A percentile compares a stretch with the other conserved stretches of the same genome.
Conservation (phyloP, 1,140 invertebrate genomes). For the Varroa destructor region DNA sequence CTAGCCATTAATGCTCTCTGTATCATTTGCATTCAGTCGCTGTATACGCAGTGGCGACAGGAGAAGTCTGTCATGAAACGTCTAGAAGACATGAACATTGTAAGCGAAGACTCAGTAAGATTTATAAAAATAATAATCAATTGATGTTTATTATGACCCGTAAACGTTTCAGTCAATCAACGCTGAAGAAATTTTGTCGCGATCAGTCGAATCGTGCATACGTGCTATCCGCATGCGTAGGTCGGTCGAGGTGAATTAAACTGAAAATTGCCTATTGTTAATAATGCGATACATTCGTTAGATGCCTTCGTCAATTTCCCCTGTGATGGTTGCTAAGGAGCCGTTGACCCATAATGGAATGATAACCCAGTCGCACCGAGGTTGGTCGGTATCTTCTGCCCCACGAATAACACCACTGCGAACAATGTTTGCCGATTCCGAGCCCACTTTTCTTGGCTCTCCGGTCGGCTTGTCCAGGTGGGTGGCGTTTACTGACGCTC, state of each 20-base stretch:
- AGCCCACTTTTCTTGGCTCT: not conserved
- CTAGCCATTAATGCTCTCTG: conserved; percentile 18
- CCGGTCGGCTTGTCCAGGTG: conserved; percentile 12
- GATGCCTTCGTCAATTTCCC: no score
- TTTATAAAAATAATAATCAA: no score
- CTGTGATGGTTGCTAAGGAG: no score
- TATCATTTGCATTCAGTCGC: conserved; percentile 9
- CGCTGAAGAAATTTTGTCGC: no score
- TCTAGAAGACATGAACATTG: conserved; percentile 15
- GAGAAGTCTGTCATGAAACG: conserved; percentile 23
- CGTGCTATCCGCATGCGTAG: no score
- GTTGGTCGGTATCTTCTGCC: not conserved
- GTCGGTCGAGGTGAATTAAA: no score
- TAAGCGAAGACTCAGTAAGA: not conserved
- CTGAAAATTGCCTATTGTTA: no score
- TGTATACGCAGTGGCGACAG: conserved; percentile 25
- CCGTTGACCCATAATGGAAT: not conserved
- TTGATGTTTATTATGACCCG: no score
- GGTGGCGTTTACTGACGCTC: not conserved
- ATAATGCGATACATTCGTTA: no score
- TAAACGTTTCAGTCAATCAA: no score
- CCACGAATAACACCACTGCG: conserved; percentile 16
- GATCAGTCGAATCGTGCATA: no score
- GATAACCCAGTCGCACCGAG: not conserved
- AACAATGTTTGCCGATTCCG: conserved; percentile 5